Evolutionary conservation across 1,140 invertebrate genomes (phyloP).

Genomic region (Drosophila bipectinata): DNA sequence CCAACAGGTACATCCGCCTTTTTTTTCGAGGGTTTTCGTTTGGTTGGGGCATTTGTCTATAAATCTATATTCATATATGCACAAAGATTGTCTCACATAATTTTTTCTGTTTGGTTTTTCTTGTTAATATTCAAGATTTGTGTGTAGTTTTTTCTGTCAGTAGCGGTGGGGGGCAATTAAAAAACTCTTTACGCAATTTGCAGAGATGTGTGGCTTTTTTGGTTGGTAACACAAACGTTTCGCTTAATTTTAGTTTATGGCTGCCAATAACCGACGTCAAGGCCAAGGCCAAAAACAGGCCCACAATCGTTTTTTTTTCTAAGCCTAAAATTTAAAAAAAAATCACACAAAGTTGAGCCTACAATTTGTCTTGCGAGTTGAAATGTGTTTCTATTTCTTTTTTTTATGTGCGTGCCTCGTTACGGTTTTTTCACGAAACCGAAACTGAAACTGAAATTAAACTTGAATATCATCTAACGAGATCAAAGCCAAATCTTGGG

Average conservation of each 20-base stretch:
- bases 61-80: constrained; percentile 40
- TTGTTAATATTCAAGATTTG: neutral
- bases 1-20: constrained; percentile 50
- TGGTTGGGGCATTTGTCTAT: neutral
- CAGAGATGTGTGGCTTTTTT: constrained; percentile 35
- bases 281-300: constrained; percentile 56
- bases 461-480: constrained; percentile 51
- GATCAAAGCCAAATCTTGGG: constrained; percentile 27
- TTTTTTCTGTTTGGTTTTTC: constrained; percentile 24
- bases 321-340: constrained; percentile 23
- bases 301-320: constrained; percentile 48
- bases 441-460: constrained; percentile 48
- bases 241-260: constrained; percentile 65
- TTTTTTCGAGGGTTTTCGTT: constrained; percentile 19
- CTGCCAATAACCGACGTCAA: constrained; percentile 63
- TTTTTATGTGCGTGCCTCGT: constrained; percentile 40
- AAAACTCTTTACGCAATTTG: constrained; percentile 60
- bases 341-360: constrained; percentile 36
- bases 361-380: constrained; percentile 49
- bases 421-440: constrained; percentile 37
- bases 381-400: neutral
- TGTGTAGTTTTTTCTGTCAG: constrained; percentile 5
- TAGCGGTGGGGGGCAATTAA: constrained; percentile 45
- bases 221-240: constrained; percentile 28
- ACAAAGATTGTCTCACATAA: constrained; percentile 36